Evolutionary conservation across 92 coral and sea anemone species (phyloP), one percentile per base, ranked within the genome.

Genomic region (Actinostola sp.): DNA sequence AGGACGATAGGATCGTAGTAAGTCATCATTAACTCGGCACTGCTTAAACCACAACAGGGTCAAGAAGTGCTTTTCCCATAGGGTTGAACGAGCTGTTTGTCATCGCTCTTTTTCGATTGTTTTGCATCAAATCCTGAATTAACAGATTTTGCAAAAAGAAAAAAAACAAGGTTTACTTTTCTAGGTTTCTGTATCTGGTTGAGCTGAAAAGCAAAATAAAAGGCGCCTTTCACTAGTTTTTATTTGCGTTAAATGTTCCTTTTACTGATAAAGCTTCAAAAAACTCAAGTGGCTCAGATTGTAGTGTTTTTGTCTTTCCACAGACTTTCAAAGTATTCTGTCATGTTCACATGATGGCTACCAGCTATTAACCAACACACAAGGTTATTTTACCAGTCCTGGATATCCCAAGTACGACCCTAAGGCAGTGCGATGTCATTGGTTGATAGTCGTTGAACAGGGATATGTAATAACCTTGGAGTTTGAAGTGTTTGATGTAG

Each of bases 401-500:
- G 46, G 70, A 33, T 88, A 84, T 61, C 97, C 97, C 30, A 64
- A 38, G n/a, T 65, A 62, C 44, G 84, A 79, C 42, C 70, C 75
- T n/a, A 82, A 72, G n/a, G 81, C 69, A 52, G 69, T 83, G 16
- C 83, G 60, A 24, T 88, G 93, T 55, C 78, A 86, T 1, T 92
- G 97, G 97, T 48, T 55, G n/a, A 81, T 92, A 25, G 36, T 48
- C 23, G 97, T 79, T 19, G 67, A 70, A 20, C 69, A 60, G 59
- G 84, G 84, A 14, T 63, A 68, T 54, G 66, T 79, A 0, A 59
- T 92, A 38, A 65, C 58, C n/a, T 63, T 82, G 20, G 69, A 78
- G 77, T 85, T 89, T 56, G 80, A 78, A 34, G 61, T 74, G 46
- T 85, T 89, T 72, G 81, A 89, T 58, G 71, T 89, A 17, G 91